Base-by-base conservation (phyloP, 2,888 invertebrate genomes). In the Anagyrus pseudococci region DNA sequence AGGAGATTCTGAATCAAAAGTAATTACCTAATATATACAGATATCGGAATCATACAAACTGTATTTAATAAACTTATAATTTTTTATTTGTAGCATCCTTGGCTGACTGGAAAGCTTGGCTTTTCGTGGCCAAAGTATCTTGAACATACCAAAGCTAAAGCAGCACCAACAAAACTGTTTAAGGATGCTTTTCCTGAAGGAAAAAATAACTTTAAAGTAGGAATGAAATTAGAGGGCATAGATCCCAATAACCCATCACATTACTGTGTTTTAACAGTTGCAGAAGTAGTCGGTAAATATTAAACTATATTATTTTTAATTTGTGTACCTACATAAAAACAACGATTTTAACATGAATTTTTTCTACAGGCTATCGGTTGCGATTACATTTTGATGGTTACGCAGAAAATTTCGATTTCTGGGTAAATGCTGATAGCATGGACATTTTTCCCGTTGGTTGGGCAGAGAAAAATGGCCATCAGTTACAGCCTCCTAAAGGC, bases 361-460 rank as follows among this genome's bases (percentile, higher is more conserved):
- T 44, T 33, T 41, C 47, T 44, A 2, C 13, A 75, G 96, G 96
- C 0, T 93, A 90, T 78, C 85, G 97, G 53, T 81, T 97, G 74
- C 87, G 94, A 68, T 83, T 98, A 54, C 93, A 93, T 79, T 97
- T 98, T 80, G 96, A 97, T 82, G 96, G 94, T 15, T 97, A 91
- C 79, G 88, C 91, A 0, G 91, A 91, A 62, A 87, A 89, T 76
- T 93, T 93, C 75, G 96, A 97, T 81, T 97, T 93, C 81, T 98
- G 97, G 96, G 87, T 90, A 40, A 95, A 96, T 79, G 92, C 93
- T 0, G 94, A 96, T 78, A 93, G 92, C n/a, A 85, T 88, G 75
- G 93, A 95, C 76, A 90, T 98, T 61, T 97, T 96, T 79, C 95
- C 95, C 7, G 87, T 90, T 29, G 94, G 95, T n/a, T 98, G 95